Evolutionary conservation across 1,140 invertebrate species (phyloP).

Genomic region (Leptopilina clavipes): DNA sequence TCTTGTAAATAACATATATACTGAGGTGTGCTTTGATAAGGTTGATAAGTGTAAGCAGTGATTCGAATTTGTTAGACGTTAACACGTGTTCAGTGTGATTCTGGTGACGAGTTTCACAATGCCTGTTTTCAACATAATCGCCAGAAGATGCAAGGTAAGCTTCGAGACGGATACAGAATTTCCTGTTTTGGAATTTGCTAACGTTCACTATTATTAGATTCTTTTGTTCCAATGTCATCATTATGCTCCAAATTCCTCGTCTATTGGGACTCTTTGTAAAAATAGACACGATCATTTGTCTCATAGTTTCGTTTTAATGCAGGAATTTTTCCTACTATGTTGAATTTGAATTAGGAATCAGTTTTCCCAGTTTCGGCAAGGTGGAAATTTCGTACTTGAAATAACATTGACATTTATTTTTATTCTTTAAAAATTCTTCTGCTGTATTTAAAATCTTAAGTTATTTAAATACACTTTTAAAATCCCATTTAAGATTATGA

Average conservation of each 20-base stretch:
- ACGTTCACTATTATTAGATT: constrained; percentile 46
- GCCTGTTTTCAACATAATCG: constrained; percentile 77
- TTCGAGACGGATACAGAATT: constrained; percentile 50
- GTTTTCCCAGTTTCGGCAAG: no score
- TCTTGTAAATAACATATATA: not conserved
- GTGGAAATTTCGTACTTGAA: no score
- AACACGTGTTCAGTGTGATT: constrained; percentile 8
- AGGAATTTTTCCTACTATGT: no score
- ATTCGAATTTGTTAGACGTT: constrained; percentile 26
- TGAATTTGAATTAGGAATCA: no score
- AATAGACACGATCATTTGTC: no score
- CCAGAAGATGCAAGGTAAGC: constrained; percentile 76
- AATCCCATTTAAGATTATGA: no score
- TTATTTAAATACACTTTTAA: no score
- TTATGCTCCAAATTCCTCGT: not conserved
- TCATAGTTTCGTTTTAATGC: no score
- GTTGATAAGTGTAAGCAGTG: constrained; percentile 33
- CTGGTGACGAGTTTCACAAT: constrained; percentile 57
- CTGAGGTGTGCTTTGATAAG: constrained; percentile 14
- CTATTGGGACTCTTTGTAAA: not conserved
- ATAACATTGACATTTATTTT: no score
- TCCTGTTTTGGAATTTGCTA: constrained; percentile 55
- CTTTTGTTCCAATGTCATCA: not conserved
- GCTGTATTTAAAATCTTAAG: no score
- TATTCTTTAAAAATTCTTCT: no score